Evolutionary conservation across 2,797 vertebrate species (phyloP).

Genomic region (Epinephelus malabaricus): DNA sequence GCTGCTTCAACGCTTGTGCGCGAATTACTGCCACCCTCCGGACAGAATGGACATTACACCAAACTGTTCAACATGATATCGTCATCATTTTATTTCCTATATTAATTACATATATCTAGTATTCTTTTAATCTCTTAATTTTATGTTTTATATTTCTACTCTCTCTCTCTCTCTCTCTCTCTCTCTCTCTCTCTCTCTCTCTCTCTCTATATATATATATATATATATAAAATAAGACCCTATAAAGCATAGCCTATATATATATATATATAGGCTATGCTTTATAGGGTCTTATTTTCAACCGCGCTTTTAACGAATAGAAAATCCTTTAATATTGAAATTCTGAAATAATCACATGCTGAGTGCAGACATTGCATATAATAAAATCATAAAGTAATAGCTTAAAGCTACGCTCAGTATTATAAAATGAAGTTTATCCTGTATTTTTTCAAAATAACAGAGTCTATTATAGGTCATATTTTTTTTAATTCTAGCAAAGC

Average conservation of each 20-base stretch:
- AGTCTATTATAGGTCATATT: neutral
- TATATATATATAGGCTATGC: too few species aligned
- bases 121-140: neutral
- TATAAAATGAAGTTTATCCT: neutral
- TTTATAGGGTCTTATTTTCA: too few species aligned
- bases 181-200: too few species aligned
- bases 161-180: too few species aligned
- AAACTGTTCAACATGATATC: too few species aligned
- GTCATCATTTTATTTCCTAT: too few species aligned
- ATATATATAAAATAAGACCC: too few species aligned
- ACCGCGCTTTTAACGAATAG: neutral
- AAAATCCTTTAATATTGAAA: neutral
- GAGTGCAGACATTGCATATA: neutral
- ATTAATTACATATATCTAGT: too few species aligned
- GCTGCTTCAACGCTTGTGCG: neutral
- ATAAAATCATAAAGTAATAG: neutral
- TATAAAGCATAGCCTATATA: too few species aligned
- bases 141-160: too few species aligned
- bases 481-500: neutral
- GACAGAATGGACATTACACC: neutral
- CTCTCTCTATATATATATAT: too few species aligned
- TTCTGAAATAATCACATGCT: neutral
- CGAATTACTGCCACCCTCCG: neutral
- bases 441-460: neutral
- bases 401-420: neutral